These are phyloP conservation scores for Galeopsomyia nigrocyanea DNA, from an alignment of 2,888 invertebrate species.

Conservation along the genomic window DNA sequence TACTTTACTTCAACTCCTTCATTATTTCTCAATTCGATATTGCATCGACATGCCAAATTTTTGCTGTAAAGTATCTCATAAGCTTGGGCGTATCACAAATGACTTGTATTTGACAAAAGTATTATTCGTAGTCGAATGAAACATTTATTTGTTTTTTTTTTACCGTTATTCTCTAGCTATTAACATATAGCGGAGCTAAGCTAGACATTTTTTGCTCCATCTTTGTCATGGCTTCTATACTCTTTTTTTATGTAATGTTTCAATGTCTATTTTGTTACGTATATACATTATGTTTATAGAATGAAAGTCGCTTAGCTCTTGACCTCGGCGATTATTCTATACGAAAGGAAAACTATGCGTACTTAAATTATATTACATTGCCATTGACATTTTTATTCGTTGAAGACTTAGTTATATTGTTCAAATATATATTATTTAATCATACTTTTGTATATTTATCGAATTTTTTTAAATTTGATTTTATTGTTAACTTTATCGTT, in stretches of 20 bases:
- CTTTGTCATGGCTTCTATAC: slow-evolving; percentile 23
- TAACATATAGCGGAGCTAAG: neutral
- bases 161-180: neutral
- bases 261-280: slow-evolving; percentile 27
- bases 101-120: neutral
- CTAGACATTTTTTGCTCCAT: slow-evolving; percentile 4
- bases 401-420: too few relatives aligned
- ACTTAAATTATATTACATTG: too few relatives aligned
- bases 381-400: too few relatives aligned
- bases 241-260: slow-evolving; percentile 39
- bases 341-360: neutral
- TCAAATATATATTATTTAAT: neutral
- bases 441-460: neutral
- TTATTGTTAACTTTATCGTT: slow-evolving; percentile 1
- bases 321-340: slow-evolving; percentile 22
- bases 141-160: neutral
- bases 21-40: too few relatives aligned
- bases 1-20: too few relatives aligned
- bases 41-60: too few relatives aligned
- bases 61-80: too few relatives aligned
- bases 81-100: too few relatives aligned
- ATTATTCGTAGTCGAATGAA: neutral
- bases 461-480: slow-evolving; percentile 11
- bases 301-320: slow-evolving; percentile 21
- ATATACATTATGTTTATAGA: slow-evolving; percentile 51